Percentiles rank a stretch among this genome's conserved stretches.
These are phyloP conservation scores for Amphiprion percula DNA, from an alignment of 2,113 vertebrate genomes.

Conservation along the genomic window DNA sequence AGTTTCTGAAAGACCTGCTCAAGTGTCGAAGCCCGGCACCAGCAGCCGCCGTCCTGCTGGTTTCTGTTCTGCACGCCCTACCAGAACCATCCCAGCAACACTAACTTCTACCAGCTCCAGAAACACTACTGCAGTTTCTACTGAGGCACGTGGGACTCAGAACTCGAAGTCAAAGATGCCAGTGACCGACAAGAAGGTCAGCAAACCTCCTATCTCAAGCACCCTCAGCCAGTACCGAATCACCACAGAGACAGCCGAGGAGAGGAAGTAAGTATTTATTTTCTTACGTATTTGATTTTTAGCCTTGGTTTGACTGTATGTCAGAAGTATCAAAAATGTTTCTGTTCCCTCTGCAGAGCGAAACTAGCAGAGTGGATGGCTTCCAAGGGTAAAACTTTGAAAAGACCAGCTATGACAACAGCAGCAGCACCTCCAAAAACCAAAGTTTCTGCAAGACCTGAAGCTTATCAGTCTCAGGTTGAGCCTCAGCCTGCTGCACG, in stretches of 20 bases:
- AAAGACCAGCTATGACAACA: conserved; percentile 81
- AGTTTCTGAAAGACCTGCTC: conserved; percentile 21
- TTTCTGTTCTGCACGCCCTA: conserved; percentile 20
- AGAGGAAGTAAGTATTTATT: conserved; percentile 83
- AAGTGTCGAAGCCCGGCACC: conserved; percentile 35
- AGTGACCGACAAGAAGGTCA: conserved; percentile 68
- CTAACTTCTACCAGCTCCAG: conserved; percentile 30
- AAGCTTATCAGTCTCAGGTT: neutral
- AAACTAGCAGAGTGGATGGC: conserved; percentile 87
- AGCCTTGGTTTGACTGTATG: neutral
- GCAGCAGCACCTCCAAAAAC: conserved; percentile 16
- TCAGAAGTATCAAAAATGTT: neutral
- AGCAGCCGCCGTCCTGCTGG: conserved; percentile 10
- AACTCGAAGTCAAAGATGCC: conserved; percentile 59
- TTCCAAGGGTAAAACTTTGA: conserved; percentile 87
- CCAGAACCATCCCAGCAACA: conserved; percentile 29
- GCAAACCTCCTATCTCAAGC: conserved; percentile 68
- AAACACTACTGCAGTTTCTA: conserved; percentile 42
- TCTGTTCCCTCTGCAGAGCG: conserved; percentile 75
- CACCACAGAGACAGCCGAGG: conserved; percentile 81
- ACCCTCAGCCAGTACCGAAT: conserved; percentile 73
- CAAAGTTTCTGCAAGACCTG: conserved; percentile 39
- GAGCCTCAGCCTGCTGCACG: conserved; percentile 2
- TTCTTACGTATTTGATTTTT: too few species aligned
- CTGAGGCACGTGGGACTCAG: conserved; percentile 47